Conservation (phyloP, 2,888 invertebrate genomes). For the Byasa hedistus region DNA sequence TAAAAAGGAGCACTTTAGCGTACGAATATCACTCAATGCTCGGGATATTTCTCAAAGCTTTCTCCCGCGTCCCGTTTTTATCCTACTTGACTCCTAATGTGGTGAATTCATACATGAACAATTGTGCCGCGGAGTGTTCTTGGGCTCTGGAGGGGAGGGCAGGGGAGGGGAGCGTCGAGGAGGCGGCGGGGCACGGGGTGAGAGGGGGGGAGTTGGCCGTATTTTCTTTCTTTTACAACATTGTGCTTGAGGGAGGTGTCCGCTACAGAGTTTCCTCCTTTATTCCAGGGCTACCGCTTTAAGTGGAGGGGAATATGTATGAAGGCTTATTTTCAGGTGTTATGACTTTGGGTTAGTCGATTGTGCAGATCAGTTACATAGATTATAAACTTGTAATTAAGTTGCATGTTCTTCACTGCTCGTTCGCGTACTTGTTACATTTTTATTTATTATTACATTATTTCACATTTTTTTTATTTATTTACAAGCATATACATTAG, state of each 20-base stretch:
- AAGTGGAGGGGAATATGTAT: slow-evolving; percentile 27
- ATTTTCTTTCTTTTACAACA: slow-evolving; percentile 61
- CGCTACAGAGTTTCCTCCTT: slow-evolving; percentile 35
- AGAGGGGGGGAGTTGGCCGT: slow-evolving; percentile 33
- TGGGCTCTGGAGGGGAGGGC: too few relatives aligned
- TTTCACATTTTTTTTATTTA: too few relatives aligned
- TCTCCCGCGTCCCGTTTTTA: slow-evolving; percentile 75
- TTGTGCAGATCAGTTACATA: slow-evolving; percentile 1
- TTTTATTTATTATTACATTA: too few relatives aligned
- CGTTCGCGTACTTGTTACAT: too few relatives aligned
- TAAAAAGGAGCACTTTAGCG: slow-evolving; percentile 49
- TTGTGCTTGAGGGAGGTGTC: slow-evolving; percentile 44
- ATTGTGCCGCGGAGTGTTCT: slow-evolving; percentile 68
- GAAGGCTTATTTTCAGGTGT: slow-evolving; percentile 27
- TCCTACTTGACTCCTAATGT: slow-evolving; percentile 84
- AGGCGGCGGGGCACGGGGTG: slow-evolving; percentile 39
- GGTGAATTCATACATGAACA: slow-evolving; percentile 87
- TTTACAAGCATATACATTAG: too few relatives aligned
- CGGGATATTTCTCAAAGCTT: slow-evolving; percentile 72
- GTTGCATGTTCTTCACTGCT: too few relatives aligned
- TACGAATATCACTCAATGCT: slow-evolving; percentile 67
- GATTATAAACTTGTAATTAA: too few relatives aligned
- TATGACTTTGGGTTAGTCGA: slow-evolving; percentile 9
- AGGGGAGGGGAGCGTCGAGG: slow-evolving; percentile 32
- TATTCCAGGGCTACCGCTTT: slow-evolving; percentile 27